Evolutionary conservation across 2,888 invertebrate genomes (phyloP), one percentile per base, ranked within the genome.

Genomic region (Philereme transversata): DNA sequence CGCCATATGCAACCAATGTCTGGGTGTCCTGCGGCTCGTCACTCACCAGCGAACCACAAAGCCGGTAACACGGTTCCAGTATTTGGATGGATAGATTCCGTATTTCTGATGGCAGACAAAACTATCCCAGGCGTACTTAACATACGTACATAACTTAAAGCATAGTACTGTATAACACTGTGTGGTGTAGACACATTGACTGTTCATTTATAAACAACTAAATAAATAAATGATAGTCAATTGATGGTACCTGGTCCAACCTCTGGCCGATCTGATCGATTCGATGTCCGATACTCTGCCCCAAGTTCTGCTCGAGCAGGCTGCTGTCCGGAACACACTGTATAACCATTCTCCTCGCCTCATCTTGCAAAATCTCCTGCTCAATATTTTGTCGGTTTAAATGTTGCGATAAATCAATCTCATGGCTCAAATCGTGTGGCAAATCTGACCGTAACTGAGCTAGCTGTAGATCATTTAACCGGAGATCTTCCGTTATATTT

Each of bases 351-450:
- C 78, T 72, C 5, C 81, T 62, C 40, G 81, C 72, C 0, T 70
- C 54, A 0, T 79, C 77, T 0, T 80, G 79, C 5, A 84, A 51
- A 0, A 83, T 73, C 0, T 82, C 80, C 10, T 80, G 78, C 0
- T 85, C 85, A 2, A 86, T 71, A 60, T 76, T 79, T 5, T 75
- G 75, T 5, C 87, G 72, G 50, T 73, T 85, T 6, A 88, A 69
- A 66, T 87, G 84, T 62, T 85, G 83, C 0, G 85, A 79, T 10
- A 87, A 45, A 68, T 86, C 82, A 3, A 86, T 69, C 40, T 85
- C 87, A 40, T 86, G 85, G 7, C 71, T 77, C 40, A 87, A 71
- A 55, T 84, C 82, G 4, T 84, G 81, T 0, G 79, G 75, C 6
- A 86, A 51, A 44, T 83, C 78, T 0, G 56, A 56, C 38, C 82